A percentile compares a stretch with the other conserved stretches of the same genome.
Evolutionary conservation across 2,888 invertebrate species (phyloP).

Genomic region (Quadriops clusia): DNA sequence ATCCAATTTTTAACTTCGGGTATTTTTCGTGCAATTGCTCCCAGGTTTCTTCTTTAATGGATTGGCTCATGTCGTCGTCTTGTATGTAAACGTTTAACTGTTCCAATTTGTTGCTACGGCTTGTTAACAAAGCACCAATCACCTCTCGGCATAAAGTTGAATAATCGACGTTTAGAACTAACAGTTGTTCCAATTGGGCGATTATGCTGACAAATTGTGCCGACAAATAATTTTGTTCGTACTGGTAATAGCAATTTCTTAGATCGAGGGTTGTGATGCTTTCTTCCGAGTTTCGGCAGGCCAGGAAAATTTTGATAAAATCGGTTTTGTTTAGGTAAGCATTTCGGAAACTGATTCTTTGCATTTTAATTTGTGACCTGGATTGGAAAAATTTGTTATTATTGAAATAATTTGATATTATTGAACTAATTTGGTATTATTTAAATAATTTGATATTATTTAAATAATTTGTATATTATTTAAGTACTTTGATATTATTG

Average conservation of each 20-base stretch:
- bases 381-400: constrained; percentile 8
- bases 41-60: constrained; percentile 36
- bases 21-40: constrained; percentile 31
- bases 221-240: constrained; percentile 27
- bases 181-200: constrained; percentile 32
- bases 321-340: constrained; percentile 37
- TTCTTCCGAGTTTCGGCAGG: constrained; percentile 30
- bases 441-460: no score
- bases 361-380: no score
- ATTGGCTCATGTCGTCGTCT: constrained; percentile 34
- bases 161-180: constrained; percentile 37
- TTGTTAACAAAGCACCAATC: constrained; percentile 34
- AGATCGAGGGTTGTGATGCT: constrained; percentile 34
- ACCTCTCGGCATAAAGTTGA: constrained; percentile 35
- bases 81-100: constrained; percentile 35
- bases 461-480: no score
- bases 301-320: constrained; percentile 34
- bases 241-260: constrained; percentile 36
- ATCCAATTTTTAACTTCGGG: constrained; percentile 34
- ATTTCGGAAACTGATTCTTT: constrained; percentile 35
- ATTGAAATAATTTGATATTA: no score
- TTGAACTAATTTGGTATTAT: no score
- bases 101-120: constrained; percentile 29
- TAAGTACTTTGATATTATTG: no score
- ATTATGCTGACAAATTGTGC: constrained; percentile 25